phyloP scores from a whole-genome alignment of 1,140 invertebrate genomes.

The Cyphomyrmex costatus region DNA sequence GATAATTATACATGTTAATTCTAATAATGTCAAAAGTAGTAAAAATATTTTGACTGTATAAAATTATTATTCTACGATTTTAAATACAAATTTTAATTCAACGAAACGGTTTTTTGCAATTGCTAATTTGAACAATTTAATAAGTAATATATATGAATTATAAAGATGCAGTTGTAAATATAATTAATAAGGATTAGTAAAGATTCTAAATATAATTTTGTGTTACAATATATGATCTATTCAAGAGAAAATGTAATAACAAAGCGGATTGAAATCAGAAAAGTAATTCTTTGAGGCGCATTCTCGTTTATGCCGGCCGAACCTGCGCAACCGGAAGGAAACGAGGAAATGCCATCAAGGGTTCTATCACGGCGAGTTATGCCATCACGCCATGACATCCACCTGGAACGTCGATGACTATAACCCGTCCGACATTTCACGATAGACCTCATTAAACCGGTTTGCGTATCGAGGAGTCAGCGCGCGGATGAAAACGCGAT shows the following conservation, averaged over 20 bases:
- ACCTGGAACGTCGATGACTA: slow-evolving; percentile 36
- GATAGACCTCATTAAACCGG: slow-evolving; percentile 54
- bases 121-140: neutral
- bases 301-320: neutral
- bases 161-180: neutral
- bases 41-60: neutral
- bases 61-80: too few relatives aligned
- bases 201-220: neutral
- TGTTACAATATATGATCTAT: neutral
- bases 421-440: slow-evolving; percentile 38
- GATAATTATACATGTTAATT: neutral
- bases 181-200: neutral
- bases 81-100: neutral
- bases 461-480: slow-evolving; percentile 32
- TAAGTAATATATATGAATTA: neutral
- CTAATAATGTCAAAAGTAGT: neutral
- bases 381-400: slow-evolving; percentile 42
- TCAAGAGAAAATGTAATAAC: neutral
- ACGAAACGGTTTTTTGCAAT: neutral
- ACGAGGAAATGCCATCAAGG: slow-evolving; percentile 16
- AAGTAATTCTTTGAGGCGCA: neutral
- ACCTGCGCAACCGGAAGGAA: slow-evolving; percentile 26
- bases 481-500: slow-evolving; percentile 27
- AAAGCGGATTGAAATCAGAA: slow-evolving; percentile 2
- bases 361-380: slow-evolving; percentile 28